Base-by-base conservation (phyloP, 35 echinoderm and acorn worm genomes). In the Eucidaris tribuloides region DNA sequence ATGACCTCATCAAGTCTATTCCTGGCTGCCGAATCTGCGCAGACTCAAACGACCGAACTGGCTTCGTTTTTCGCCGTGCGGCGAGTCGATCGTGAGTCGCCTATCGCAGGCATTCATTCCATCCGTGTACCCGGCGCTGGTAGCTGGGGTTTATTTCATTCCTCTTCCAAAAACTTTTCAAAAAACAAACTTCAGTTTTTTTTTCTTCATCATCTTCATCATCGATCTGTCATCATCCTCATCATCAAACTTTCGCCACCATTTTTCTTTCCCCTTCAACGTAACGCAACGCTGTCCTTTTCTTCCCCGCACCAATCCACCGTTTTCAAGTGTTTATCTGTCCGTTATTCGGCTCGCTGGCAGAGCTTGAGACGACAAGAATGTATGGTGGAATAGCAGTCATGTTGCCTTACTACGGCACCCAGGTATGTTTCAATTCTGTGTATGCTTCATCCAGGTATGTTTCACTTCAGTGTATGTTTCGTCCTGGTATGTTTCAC, bases 61-160 rank as follows among this genome's bases (percentile, higher is more conserved):
- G 40, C 41, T 44, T 33, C 34, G 38, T n/a, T 44, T 25, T 33
- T 43, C 14, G 38, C 44, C 37, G 35, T 74, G 37, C 37, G 28
- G 61, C 35, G 24, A 35, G 68, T 20, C 20, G 0, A 20, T 44
- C n/a, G 14, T n/a, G 4, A 42, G 68, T 44, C 48, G 48, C 48
- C 9, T 9, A 11, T 9, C 48, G 9, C 48, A 3, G 14, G 15
- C 41, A 38, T 74, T 74, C 68, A 74, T 74, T 74, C 68, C 34
- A 74, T 74, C n/a, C 68, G 68, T 74, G 68, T 74, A 74, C 68
- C 68, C 68, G 68, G 68, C 68, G 68, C 68, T 74, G 68, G 68
- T 74, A 74, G 68, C 68, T 74, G 68, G 68, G 68, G 68, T 74
- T 35, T 52, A 11, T 11, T 52, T n/a, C 15, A 74, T 74, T 74